Evolutionary conservation across 2,888 invertebrate species (phyloP), one percentile per base, ranked within the genome.

Genomic region (Lagria hirta): DNA sequence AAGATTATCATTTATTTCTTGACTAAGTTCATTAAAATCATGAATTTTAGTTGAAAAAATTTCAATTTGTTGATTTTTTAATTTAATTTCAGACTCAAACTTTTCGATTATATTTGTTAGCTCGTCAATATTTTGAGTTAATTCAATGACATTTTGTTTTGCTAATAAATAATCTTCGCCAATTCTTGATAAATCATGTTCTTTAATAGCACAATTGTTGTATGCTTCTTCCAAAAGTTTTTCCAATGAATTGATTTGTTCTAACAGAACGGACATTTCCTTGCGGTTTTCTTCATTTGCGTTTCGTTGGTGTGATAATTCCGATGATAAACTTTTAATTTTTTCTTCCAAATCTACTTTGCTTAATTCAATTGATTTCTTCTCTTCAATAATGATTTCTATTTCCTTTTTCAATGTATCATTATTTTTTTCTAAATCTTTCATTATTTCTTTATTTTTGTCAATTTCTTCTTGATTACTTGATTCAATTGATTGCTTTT

Each of bases 281-380:
- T 53, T 27, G 1, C 29, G 34, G 13, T 55, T 57, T 4, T 34
- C 12, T 4, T 42, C 40, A 7, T 58, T 49, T 21, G 48, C 53
- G 8, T 53, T 32, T 11, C 55, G 36, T 32, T 3, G 18, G 40
- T 15, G 38, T 35, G 24, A 48, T 41, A 14, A 37, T 41, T 22
- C 38, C n/a, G n/a, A n/a, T n/a, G n/a, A n/a, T n/a, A 27, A 4
- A 17, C 15, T 20, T 18, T 37, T 16, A 2, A 32, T 16, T 1
- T 38, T 12, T n/a, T 16, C 52, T 35, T 57, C 48, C 30, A n/a
- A n/a, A n/a, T 42, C 43, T n/a, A 56, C 15, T 10, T 44, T 33
- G 3, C 48, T 48, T 30, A 49, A 45, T 16, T 42, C 44, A n/a
- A n/a, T 6, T 40, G 28, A 36, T 52, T 49, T 38, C 52, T 47